Evolutionary conservation across 30 jellyfish, hydroid and myxozoan species (phyloP).

Genomic region (Cassiopea xamachana): DNA sequence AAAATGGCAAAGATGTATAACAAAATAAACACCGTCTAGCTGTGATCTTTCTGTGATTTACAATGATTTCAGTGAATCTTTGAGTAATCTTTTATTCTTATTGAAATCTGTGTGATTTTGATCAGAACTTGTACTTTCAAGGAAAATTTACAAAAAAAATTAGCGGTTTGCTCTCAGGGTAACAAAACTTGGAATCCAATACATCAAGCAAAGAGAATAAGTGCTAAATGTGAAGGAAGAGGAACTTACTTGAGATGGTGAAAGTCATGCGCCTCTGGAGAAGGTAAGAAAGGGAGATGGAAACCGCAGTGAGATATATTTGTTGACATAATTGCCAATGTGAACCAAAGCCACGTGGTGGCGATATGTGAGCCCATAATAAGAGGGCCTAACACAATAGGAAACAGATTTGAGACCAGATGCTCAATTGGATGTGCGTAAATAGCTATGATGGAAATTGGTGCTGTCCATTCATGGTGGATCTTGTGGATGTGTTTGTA

Average conservation of each 20-base stretch:
- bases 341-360: slow-evolving; percentile 81
- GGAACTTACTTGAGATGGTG: slow-evolving; percentile 87
- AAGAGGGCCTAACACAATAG: slow-evolving; percentile 82
- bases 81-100: too few relatives aligned
- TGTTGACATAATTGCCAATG: slow-evolving; percentile 75
- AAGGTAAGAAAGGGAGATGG: slow-evolving; percentile 93
- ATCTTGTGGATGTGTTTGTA: slow-evolving; percentile 88
- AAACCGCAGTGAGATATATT: slow-evolving; percentile 89
- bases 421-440: slow-evolving; percentile 94
- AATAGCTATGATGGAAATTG: slow-evolving; percentile 74
- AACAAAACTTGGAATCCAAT: not conserved
- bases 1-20: too few relatives aligned
- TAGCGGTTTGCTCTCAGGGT: too few relatives aligned
- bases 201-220: not conserved
- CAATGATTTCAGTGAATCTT: too few relatives aligned
- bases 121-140: too few relatives aligned
- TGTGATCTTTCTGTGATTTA: too few relatives aligned
- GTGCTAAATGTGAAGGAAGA: not conserved
- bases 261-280: slow-evolving; percentile 98
- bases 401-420: slow-evolving; percentile 69
- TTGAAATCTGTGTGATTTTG: too few relatives aligned
- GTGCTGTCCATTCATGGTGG: slow-evolving; percentile 98
- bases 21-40: too few relatives aligned
- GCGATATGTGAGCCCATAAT: slow-evolving; percentile 95
- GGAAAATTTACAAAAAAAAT: too few relatives aligned